A percentile compares a stretch with the other conserved stretches of the same genome.
phyloP scores from a whole-genome alignment of 2,888 invertebrate genomes.

The Nomada fucata region DNA sequence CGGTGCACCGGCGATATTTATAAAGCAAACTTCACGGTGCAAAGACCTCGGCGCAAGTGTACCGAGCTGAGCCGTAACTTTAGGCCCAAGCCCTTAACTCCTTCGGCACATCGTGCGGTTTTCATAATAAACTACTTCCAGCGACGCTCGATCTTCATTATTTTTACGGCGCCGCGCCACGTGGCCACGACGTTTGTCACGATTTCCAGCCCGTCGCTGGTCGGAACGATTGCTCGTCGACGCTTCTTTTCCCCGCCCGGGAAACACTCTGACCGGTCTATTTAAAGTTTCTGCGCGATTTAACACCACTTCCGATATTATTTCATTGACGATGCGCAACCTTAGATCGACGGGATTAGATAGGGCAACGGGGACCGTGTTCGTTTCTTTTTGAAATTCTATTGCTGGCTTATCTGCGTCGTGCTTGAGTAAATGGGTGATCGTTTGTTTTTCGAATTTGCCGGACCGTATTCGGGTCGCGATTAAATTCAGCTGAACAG shows the following conservation, averaged over 20 bases:
- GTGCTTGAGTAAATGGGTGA: too few relatives aligned
- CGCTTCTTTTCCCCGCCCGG: background rate
- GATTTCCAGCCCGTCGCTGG: conserved; percentile 22
- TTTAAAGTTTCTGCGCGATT: conserved; percentile 6
- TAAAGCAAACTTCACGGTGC: conserved; percentile 76
- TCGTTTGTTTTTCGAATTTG: too few relatives aligned
- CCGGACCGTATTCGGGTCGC: too few relatives aligned
- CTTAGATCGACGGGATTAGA: too few relatives aligned
- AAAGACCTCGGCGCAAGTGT: conserved; percentile 67
- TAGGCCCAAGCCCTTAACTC: conserved; percentile 72
- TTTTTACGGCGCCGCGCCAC: conserved; percentile 45
- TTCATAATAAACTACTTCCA: conserved; percentile 64
- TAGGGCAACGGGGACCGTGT: too few relatives aligned
- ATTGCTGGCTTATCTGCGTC: too few relatives aligned
- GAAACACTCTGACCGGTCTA: conserved; percentile 2
- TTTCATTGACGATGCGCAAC: background rate
- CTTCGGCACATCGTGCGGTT: conserved; percentile 65
- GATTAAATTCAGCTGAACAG: too few relatives aligned
- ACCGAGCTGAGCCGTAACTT: conserved; percentile 53
- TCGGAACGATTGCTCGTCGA: background rate
- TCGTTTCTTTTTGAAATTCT: too few relatives aligned
- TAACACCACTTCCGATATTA: background rate
- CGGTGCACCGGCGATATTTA: conserved; percentile 73
- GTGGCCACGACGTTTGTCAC: conserved; percentile 30
- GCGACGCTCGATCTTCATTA: conserved; percentile 58